Base-by-base conservation (phyloP, 1,140 invertebrate species). In the Drosophila truncata region DNA sequence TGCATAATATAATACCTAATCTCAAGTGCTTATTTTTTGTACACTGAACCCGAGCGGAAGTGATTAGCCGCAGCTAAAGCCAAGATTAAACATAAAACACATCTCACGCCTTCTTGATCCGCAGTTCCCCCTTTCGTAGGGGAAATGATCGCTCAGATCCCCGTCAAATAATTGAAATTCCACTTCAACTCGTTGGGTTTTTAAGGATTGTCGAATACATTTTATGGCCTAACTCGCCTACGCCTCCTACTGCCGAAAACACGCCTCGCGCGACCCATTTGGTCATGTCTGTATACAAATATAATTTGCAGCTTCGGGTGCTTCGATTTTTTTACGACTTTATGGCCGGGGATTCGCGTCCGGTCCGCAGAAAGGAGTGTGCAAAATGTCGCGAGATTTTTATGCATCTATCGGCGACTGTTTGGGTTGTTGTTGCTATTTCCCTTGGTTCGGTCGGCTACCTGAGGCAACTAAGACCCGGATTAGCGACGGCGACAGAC, bases 261-360 rank as follows among this genome's bases (percentile, higher is more conserved):
- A 69, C 60, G 46, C 60, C 60, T 33, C 46, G 59, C 27, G 41
- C 65, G 47, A 60, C 41, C 60, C 57, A 46, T 72, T 52, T 85
- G 64, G 69, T 73, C 55, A 42, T 72, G 76, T 71, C 65, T 84
- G 81, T 87, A 75, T 87, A 87, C 84, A 72, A 87, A 90, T 72
- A 88, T 88, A 80, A 88, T 87, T 87, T 88, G 42, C 69, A 60
- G 50, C 57, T 29, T 54, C 67, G 71, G 85, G 61, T 62, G 70
- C 31, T 86, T 80, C 57, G 67, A 57, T 58, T 80, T 86, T 85
- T 87, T 87, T 88, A 87, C 69, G 72, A 80, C 69, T 87, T 87
- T 87, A 87, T 87, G 82, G 61, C 58, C 52, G 80, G 84, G 82
- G 84, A 88, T 88, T 87, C 84, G 85, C 84, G 85, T 88, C 77